phyloP scores from a whole-genome alignment of 2,113 vertebrate species.

The Vicugna pacos region DNA sequence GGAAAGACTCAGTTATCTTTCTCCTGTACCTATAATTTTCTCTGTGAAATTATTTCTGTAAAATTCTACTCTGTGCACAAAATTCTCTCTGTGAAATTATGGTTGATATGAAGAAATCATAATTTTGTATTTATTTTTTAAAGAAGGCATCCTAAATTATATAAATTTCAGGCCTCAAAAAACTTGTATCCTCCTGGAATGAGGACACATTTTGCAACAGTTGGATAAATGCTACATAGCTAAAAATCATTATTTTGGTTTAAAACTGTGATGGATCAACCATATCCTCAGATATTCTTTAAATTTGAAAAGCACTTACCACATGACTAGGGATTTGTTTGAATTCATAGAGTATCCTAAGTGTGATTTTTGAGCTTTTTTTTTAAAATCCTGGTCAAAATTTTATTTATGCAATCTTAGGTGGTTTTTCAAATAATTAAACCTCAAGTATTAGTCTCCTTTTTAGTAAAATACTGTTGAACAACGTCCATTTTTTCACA shows the following conservation, averaged over 20 bases:
- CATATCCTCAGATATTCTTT: not conserved
- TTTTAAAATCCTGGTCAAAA: not conserved
- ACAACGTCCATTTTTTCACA: not conserved
- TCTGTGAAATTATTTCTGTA: not conserved
- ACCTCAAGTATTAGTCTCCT: not conserved
- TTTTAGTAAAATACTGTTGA: constrained; percentile 5
- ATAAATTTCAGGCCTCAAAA: not conserved
- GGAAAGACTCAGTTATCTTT: not conserved
- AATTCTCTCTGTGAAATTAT: not conserved
- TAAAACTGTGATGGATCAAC: not conserved
- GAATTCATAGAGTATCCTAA: not conserved
- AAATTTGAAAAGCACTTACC: not conserved
- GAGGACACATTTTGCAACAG: not conserved
- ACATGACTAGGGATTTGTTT: not conserved
- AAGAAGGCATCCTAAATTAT: not conserved
- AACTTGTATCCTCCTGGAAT: not conserved
- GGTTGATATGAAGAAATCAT: not conserved
- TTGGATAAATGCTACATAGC: not conserved
- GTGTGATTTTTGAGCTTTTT: not conserved
- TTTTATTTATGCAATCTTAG: not conserved
- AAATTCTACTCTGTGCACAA: not conserved
- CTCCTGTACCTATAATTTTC: not conserved
- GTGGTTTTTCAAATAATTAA: not conserved
- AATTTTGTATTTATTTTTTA: not conserved
- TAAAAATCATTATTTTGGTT: not conserved